Percentiles rank a stretch among this genome's conserved stretches.
These are phyloP conservation scores for Varanus salvator DNA, from an alignment of 2,113 vertebrate genomes.

Conservation along the genomic window DNA sequence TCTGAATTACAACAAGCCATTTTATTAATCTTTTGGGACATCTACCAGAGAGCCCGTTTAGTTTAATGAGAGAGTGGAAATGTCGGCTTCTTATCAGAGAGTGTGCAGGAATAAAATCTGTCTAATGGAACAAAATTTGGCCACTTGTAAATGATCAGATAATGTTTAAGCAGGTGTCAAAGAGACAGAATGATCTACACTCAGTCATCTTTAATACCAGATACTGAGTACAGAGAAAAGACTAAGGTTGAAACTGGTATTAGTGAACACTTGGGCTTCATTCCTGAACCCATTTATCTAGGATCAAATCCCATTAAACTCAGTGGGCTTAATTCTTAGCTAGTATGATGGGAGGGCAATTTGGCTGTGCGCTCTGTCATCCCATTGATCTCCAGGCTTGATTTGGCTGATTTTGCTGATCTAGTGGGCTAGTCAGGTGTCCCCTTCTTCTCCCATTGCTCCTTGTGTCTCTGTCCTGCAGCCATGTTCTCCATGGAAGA, in stretches of 20 bases:
- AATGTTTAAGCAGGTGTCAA: slow-evolving; percentile 10
- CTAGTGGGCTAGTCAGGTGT: no score
- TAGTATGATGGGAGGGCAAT: no score
- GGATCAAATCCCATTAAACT: background rate
- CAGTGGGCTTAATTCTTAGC: background rate
- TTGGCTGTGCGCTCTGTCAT: no score
- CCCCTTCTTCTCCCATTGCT: no score
- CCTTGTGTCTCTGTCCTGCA: no score
- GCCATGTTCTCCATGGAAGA: no score
- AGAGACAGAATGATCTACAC: background rate
- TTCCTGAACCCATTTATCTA: background rate
- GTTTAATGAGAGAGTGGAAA: slow-evolving; percentile 37
- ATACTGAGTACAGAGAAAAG: background rate
- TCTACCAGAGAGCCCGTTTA: slow-evolving; percentile 28
- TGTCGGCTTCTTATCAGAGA: slow-evolving; percentile 25
- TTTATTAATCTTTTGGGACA: slow-evolving; percentile 39
- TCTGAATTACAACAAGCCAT: slow-evolving; percentile 34
- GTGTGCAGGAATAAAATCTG: slow-evolving; percentile 26
- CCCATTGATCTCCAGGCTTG: no score
- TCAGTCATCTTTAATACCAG: background rate
- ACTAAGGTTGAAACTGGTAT: background rate
- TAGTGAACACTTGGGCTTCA: background rate
- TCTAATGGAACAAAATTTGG: slow-evolving; percentile 19
- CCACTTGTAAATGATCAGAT: slow-evolving; percentile 25
- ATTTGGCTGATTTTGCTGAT: no score